Percentiles rank a stretch among this genome's conserved stretches.
These are phyloP conservation scores for Cantharis flavilabris DNA, from an alignment of 2,888 invertebrate genomes.

Conservation along the genomic window DNA sequence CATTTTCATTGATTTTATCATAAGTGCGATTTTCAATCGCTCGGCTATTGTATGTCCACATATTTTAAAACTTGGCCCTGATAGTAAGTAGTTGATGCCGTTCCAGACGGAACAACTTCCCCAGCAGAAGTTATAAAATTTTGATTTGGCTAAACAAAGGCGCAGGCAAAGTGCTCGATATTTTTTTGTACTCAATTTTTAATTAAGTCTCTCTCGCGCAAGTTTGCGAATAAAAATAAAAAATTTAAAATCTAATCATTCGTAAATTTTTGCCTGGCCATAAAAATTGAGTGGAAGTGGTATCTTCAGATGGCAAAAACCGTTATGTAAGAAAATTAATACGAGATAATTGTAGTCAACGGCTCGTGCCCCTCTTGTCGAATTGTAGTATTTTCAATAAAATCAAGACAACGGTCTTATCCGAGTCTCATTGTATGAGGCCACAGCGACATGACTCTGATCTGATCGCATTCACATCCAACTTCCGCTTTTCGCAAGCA, in stretches of 20 bases:
- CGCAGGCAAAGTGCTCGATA: neutral
- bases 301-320: conserved; percentile 3
- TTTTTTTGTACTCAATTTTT: neutral
- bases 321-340: conserved; percentile 11
- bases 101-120: neutral
- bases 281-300: neutral
- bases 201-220: neutral
- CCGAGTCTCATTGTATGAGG: conserved; percentile 32
- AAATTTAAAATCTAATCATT: neutral
- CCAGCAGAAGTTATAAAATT: neutral
- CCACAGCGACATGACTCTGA: conserved; percentile 52
- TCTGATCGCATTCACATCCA: conserved; percentile 50
- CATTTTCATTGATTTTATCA: conserved; percentile 16
- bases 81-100: neutral
- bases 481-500: conserved; percentile 49
- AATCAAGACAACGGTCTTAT: conserved; percentile 38
- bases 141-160: neutral
- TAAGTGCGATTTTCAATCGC: conserved; percentile 6
- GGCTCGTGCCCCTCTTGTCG: conserved; percentile 25
- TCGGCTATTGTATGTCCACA: neutral
- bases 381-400: conserved; percentile 18
- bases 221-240: neutral
- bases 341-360: conserved; percentile 14
- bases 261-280: neutral
- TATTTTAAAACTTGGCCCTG: neutral